phyloP scores from a whole-genome alignment of 2,113 vertebrate species.

The Dromas ardeola region DNA sequence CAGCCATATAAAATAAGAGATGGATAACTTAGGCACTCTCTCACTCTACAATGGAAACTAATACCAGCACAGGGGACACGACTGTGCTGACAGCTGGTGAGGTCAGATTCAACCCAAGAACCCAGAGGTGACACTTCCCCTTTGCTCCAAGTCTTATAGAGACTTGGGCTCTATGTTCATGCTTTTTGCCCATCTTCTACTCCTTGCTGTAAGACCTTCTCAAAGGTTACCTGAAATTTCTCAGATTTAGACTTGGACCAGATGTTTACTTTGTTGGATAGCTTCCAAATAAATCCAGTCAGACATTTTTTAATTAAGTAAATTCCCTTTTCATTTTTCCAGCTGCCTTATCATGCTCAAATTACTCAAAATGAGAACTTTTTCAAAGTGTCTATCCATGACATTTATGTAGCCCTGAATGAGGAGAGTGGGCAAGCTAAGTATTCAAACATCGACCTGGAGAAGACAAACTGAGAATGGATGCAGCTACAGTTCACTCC shows the following conservation, averaged over 20 bases:
- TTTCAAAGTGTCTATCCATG: not conserved
- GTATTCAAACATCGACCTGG: not conserved
- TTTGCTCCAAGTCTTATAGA: not conserved
- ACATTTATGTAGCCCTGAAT: not conserved
- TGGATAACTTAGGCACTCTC: not conserved
- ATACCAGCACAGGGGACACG: not conserved
- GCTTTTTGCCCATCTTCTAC: not conserved
- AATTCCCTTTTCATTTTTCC: not conserved
- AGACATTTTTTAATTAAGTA: not conserved
- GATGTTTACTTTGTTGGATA: not conserved
- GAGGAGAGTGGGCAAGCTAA: not conserved
- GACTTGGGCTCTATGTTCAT: not conserved
- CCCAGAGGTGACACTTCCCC: not conserved
- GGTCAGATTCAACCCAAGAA: not conserved
- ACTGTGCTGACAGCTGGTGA: not conserved
- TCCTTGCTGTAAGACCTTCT: not conserved
- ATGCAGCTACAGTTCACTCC: not conserved
- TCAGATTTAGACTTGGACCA: not conserved
- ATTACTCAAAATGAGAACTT: not conserved
- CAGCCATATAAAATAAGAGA: not conserved
- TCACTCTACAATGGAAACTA: not conserved
- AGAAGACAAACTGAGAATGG: not conserved
- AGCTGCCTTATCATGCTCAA: not conserved
- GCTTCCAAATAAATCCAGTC: not conserved
- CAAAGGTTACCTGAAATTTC: not conserved